These are phyloP conservation scores for Salvelinus alpinus DNA, from an alignment of 2,113 vertebrate genomes.

Conservation along the genomic window DNA sequence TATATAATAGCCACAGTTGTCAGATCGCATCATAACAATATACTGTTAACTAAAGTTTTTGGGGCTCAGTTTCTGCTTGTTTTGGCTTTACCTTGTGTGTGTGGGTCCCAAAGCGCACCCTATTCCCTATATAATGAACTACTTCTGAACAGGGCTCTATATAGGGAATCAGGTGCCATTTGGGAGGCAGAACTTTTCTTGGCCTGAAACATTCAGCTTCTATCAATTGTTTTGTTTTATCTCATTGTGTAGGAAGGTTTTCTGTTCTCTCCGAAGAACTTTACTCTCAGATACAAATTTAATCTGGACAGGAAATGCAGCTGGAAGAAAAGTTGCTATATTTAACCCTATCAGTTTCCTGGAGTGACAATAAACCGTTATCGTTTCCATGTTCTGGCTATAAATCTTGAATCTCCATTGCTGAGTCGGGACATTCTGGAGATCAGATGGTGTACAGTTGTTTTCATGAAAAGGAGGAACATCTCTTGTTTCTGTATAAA, in stretches of 20 bases:
- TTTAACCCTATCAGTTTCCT: slow-evolving; percentile 31
- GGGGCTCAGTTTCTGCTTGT: slow-evolving; percentile 16
- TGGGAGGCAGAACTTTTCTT: not conserved
- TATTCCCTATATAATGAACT: too few relatives aligned
- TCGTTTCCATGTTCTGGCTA: slow-evolving; percentile 16
- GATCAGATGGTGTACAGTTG: slow-evolving; percentile 38
- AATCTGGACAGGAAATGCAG: slow-evolving; percentile 39
- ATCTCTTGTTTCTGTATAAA: not conserved
- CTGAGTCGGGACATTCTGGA: slow-evolving; percentile 29
- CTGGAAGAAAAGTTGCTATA: slow-evolving; percentile 18
- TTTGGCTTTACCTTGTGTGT: slow-evolving; percentile 13
- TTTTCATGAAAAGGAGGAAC: not conserved
- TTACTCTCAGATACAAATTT: not conserved
- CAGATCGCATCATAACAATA: slow-evolving; percentile 19
- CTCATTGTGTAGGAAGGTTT: not conserved
- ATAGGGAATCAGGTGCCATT: too few relatives aligned
- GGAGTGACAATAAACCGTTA: not conserved
- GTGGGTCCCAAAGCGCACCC: too few relatives aligned
- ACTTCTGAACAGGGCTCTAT: too few relatives aligned
- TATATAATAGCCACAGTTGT: slow-evolving; percentile 8
- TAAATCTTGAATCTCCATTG: not conserved
- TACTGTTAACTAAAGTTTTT: not conserved
- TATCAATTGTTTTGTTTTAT: not conserved
- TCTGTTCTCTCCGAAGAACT: not conserved
- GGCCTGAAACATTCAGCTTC: not conserved